Evolutionary conservation across 1,140 invertebrate genomes (phyloP), one percentile per base, ranked within the genome.

Genomic region (Sogatella furcifera): DNA sequence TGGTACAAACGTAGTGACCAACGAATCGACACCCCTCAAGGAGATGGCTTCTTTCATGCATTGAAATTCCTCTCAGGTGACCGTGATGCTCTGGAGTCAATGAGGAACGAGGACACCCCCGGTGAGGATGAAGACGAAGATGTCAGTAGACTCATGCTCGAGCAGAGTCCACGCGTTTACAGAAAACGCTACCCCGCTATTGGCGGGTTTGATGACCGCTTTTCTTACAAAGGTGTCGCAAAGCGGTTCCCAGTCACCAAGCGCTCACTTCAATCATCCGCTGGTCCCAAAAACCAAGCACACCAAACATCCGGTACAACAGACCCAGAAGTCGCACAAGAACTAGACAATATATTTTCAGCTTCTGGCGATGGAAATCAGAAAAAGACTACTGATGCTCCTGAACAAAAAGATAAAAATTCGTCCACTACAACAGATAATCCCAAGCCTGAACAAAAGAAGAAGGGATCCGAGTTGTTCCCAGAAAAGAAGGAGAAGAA

Each of bases 331-430:
- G 61, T 66, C 3, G 62, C 60, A 5, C 57, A 61, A 14, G 65
- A 68, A 55, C 22, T 68, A 2, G 65, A 59, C 13, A 63, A 66
- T 49, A 68, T 68, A 57, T 68, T 68, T 55, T 62, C 62, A 9
- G 44, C 52, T 15, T 59, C 63, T 14, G 55, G 54, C 21, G 55
- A 41, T 10, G 46, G 46, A 5, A 2, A 49, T 6, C 15, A 49
- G 1, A 22, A 49, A n/a, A 44, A 44, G 43, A 44, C 43, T 19
- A 44, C 43, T 9, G 14, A 44, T 13, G 46, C 15, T 8, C 8
- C 15, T 11, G 5, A 49, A 49, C 46, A 49, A 11, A 49, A 49
- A 22, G 21, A 22, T 13, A 6, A 49, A 22, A 49, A 49, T 22
- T 19, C 14, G 21, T 22, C 15, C 14, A 6, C 46, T 6, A 49